Percentiles rank a stretch among this genome's conserved stretches.
These are phyloP conservation scores for Mesitornis unicolor DNA, from an alignment of 2,113 vertebrate genomes.

Conservation along the genomic window DNA sequence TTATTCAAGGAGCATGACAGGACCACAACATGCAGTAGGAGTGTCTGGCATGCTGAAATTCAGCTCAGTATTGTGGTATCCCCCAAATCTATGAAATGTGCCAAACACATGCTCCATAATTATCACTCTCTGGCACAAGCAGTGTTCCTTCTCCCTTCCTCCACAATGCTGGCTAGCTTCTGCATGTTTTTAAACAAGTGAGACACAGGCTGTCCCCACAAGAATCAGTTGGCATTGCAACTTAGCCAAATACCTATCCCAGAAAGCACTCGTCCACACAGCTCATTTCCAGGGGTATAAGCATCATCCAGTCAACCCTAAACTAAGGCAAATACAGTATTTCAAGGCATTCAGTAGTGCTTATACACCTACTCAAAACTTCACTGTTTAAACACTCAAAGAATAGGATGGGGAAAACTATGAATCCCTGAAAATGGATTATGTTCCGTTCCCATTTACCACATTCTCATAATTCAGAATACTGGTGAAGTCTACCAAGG, in stretches of 20 bases:
- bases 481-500: not conserved
- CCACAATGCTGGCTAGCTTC: not conserved
- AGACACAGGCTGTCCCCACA: not conserved
- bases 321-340: not conserved
- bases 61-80: not conserved
- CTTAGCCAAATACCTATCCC: not conserved
- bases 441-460: too few species aligned
- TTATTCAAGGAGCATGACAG: fast-evolving
- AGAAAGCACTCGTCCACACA: not conserved
- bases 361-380: not conserved
- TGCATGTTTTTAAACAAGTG: not conserved
- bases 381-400: not conserved
- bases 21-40: not conserved
- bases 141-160: not conserved
- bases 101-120: not conserved
- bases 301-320: not conserved
- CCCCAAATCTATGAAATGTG: not conserved
- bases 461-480: not conserved
- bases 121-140: not conserved
- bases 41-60: not conserved
- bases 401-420: not conserved
- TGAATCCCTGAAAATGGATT: not conserved
- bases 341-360: not conserved
- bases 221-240: not conserved
- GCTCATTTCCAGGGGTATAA: not conserved